Evolutionary conservation across 2,888 invertebrate species (phyloP).

Genomic region (Stenichneumon culpator): DNA sequence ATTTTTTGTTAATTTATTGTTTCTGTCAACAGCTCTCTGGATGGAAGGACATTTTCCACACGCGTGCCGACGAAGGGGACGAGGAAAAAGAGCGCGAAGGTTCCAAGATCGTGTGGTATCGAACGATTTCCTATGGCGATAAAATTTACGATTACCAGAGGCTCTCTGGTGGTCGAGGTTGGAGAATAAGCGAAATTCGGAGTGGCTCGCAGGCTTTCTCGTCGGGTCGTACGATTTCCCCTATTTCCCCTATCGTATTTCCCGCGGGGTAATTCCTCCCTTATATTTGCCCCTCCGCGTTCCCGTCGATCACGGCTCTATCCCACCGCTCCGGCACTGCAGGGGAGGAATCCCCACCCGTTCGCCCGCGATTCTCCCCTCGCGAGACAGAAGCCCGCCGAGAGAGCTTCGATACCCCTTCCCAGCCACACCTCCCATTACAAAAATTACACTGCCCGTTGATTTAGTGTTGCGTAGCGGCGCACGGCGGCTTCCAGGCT

Average conservation of each 20-base stretch:
- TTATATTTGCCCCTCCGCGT: slow-evolving; percentile 9
- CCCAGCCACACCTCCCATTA: slow-evolving; percentile 85
- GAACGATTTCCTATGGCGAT: slow-evolving; percentile 37
- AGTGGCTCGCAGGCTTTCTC: slow-evolving; percentile 20
- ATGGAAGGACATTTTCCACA: background rate
- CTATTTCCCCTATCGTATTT: slow-evolving; percentile 60
- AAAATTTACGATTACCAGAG: slow-evolving; percentile 44
- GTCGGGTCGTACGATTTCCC: slow-evolving; percentile 23
- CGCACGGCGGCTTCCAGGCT: slow-evolving; percentile 68
- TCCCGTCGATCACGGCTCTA: slow-evolving; percentile 56
- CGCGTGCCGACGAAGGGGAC: background rate
- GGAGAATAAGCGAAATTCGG: slow-evolving; percentile 55
- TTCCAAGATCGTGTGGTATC: slow-evolving; percentile 28
- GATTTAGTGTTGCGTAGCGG: slow-evolving; percentile 84
- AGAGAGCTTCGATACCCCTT: slow-evolving; percentile 72
- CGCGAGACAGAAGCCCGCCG: slow-evolving; percentile 13
- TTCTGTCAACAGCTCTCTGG: background rate
- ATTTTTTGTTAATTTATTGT: background rate
- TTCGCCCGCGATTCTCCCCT: slow-evolving; percentile 46
- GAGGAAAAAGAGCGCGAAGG: background rate
- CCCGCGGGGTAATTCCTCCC: slow-evolving; percentile 38
- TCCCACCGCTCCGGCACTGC: slow-evolving; percentile 67
- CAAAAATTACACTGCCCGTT: slow-evolving; percentile 85
- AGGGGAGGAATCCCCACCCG: slow-evolving; percentile 69
- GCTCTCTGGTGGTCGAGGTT: no score